Base-by-base conservation (phyloP, 2,113 vertebrate genomes). In the Dendropsophus ebraccatus region DNA sequence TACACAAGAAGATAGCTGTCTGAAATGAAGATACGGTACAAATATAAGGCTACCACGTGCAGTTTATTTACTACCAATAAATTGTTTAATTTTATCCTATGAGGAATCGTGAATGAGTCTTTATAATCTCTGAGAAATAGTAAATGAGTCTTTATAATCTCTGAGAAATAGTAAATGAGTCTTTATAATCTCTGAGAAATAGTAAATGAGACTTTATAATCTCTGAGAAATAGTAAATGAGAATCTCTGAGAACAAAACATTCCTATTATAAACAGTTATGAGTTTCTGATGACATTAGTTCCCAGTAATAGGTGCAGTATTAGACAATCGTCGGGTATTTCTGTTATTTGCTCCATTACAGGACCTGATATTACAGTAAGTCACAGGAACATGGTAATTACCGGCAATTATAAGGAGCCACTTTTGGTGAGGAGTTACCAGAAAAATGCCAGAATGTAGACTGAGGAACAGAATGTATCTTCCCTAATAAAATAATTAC, bases 231-330 rank as follows among this genome's bases (percentile, higher is more conserved):
- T 54, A 49, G 11, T 56, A 73, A 83, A 45, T n/a, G 49, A n/a
- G 5, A 35, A 37, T 35, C 8, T 69, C 17, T 11, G 11, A 28
- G 54, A 75, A 67, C 35, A 73, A 62, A 76, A 77, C 32, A 45
- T 65, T 79, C 12, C 12, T 41, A 47, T 47, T 81, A 79, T 86
- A 28, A 86, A 80, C 21, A 25, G 25, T 85, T 58, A 81, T 72
- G 69, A 67, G 50, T 47, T 80, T 86, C 76, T 86, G 65, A 49
- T 86, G 84, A 81, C 35, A 80, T 37, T 17, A 56, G 47, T 83
- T 60, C 60, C n/a, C 62, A 82, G 25, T 32, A 52, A 12, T 5
- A 21, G 19, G 30, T 65, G 58, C 4, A 75, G 41, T 41, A 21
- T 28, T 21, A 84, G 37, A 54, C 41, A 62, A 14, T 30, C n/a